A percentile compares a stretch with the other conserved stretches of the same genome.
These are phyloP conservation scores for Bolborhynchus lineola DNA, from an alignment of 2,113 vertebrate species.

Conservation along the genomic window DNA sequence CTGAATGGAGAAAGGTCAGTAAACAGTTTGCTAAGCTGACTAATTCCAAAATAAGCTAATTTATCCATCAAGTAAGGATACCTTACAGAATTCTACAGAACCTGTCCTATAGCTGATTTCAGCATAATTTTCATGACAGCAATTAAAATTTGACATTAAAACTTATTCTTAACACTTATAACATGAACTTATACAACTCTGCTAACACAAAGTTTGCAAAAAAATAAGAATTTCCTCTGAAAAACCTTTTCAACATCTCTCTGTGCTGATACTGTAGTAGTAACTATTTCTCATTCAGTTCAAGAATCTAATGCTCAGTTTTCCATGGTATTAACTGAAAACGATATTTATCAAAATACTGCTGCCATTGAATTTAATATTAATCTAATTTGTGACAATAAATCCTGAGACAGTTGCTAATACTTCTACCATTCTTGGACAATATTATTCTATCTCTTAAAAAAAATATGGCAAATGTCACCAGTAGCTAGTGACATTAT, in stretches of 20 bases:
- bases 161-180: not conserved
- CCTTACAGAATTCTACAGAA: not conserved
- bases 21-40: not conserved
- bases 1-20: not conserved
- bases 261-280: not conserved
- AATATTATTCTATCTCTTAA: not conserved
- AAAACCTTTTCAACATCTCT: not conserved
- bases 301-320: not conserved
- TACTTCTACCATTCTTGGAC: not conserved
- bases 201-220: not conserved
- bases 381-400: not conserved
- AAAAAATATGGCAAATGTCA: not conserved
- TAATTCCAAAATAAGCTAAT: not conserved
- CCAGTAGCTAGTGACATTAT: not conserved
- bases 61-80: not conserved
- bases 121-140: not conserved
- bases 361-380: not conserved
- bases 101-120: not conserved
- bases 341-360: not conserved
- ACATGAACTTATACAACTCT: not conserved
- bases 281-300: not conserved
- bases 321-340: not conserved
- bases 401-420: not conserved
- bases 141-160: not conserved
- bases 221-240: not conserved